Evolutionary conservation across 2,888 invertebrate species (phyloP), one percentile per base, ranked within the genome.

Genomic region (Drosophila acutilabella): DNA sequence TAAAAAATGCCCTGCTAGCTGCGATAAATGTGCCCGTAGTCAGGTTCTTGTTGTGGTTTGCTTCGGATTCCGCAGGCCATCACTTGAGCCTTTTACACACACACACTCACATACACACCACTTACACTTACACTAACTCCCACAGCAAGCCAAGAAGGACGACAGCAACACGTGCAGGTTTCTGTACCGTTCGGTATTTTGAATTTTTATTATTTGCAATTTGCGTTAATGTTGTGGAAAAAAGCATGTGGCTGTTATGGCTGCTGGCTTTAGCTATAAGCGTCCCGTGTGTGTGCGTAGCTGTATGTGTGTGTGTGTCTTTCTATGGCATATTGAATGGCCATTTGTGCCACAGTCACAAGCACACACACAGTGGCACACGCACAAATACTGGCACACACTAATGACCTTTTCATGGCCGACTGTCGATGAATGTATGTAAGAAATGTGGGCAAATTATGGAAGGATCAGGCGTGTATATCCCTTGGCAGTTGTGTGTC

Each of bases 141-240:
- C n/a, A 57, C 44, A 40, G 36, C 45, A 11, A 14, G 14, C 40
- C 56, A 74, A 60, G 62, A 69, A 64, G 69, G 56, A 40, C 60
- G 64, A 64, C 74, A 72, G 71, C 78, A 89, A 83, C 83, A 83
- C 89, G 89, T 83, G 87, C 83, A 75, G 73, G 70, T 75, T 77
- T 77, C 71, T 71, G 73, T 88, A 73, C 74, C 74, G 88, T 88
- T 83, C 69, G 84, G 82, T 80, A 89, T 88, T 90, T 88, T 90
- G 88, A 89, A 90, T 89, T 88, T 88, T 88, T 90, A 90, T 88
- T 90, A 85, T 88, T 82, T 88, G 89, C 90, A 88, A 89, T 90
- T 90, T 90, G 88, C 88, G 90, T 89, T 90, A 90, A 88, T 88
- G 88, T 89, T 89, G 88, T 90, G 90, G 89, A 89, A 88, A 89